phyloP scores from a whole-genome alignment of 2,113 vertebrate genomes.

The Perognathus longimembris region DNA sequence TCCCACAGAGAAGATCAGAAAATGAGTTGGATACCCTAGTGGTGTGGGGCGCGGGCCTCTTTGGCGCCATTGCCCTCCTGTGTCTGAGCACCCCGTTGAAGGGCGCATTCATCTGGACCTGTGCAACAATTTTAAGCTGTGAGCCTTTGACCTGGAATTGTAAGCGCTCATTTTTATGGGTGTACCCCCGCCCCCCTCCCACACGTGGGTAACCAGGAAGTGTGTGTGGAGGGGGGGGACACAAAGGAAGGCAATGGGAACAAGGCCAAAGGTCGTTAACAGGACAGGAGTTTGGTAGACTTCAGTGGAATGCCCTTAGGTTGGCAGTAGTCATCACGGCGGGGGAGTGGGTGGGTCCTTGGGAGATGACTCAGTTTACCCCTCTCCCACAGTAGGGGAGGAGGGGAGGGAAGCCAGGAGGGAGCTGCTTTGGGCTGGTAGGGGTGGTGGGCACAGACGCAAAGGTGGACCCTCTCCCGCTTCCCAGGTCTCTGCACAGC shows the following conservation, averaged over 20 bases:
- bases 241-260: background rate
- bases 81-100: background rate
- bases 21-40: background rate
- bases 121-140: background rate
- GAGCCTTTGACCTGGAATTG: background rate
- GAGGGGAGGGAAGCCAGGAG: background rate
- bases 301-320: background rate
- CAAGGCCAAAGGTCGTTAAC: background rate
- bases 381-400: background rate
- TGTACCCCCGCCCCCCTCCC: too few relatives aligned
- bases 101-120: background rate
- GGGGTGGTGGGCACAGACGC: rapidly evolving
- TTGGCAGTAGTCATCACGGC: rapidly evolving
- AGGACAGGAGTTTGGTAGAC: background rate
- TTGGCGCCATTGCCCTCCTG: background rate
- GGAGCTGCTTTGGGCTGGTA: background rate
- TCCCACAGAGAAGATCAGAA: background rate
- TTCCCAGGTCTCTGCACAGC: background rate
- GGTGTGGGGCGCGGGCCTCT: background rate
- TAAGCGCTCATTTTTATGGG: background rate
- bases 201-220: too few relatives aligned
- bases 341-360: too few relatives aligned
- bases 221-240: too few relatives aligned
- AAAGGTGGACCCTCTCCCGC: too few relatives aligned
- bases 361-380: background rate